Evolutionary conservation across 2,797 vertebrate species (phyloP).

Genomic region (Tenualosa thibaudeaui): DNA sequence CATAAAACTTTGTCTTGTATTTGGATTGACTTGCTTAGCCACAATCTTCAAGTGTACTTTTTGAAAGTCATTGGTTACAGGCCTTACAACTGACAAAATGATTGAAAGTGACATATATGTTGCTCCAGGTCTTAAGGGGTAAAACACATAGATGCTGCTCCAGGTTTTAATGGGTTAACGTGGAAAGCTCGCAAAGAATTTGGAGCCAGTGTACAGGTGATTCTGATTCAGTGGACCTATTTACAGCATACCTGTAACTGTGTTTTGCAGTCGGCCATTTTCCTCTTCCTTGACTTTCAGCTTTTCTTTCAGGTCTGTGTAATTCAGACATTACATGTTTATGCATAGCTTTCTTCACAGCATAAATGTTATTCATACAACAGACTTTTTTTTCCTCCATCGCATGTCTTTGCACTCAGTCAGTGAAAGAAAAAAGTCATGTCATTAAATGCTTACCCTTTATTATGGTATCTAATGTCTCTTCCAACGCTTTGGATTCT

Average conservation of each 20-base stretch:
- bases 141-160: too few relatives aligned
- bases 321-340: background rate
- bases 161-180: too few relatives aligned
- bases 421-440: background rate
- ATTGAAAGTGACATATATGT: too few relatives aligned
- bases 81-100: too few relatives aligned
- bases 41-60: too few relatives aligned
- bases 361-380: too few relatives aligned
- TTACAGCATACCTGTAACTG: background rate
- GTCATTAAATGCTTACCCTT: background rate
- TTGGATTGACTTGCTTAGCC: too few relatives aligned
- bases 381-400: background rate
- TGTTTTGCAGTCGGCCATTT: background rate
- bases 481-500: background rate
- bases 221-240: background rate
- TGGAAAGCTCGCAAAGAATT: background rate
- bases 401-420: too few relatives aligned
- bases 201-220: background rate
- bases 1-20: too few relatives aligned
- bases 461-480: background rate
- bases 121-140: too few relatives aligned
- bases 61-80: too few relatives aligned
- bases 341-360: background rate
- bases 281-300: constrained; percentile 19
- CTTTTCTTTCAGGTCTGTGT: constrained; percentile 46